Conservation (phyloP, 1,140 invertebrate genomes). For the Zaprionus inermis region DNA sequence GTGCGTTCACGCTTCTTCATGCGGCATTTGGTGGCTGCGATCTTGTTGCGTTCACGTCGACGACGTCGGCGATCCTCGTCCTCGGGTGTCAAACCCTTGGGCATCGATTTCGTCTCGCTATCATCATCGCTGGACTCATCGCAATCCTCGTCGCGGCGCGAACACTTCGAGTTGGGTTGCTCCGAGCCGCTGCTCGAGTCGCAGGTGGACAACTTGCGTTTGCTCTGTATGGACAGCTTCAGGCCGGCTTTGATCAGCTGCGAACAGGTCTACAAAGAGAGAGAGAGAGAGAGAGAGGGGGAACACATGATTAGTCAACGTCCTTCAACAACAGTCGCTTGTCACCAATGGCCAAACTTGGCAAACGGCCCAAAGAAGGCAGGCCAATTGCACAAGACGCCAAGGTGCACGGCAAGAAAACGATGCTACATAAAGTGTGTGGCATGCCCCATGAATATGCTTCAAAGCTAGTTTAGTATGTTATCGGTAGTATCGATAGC, state of each 20-base stretch:
- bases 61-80: constrained; percentile 94
- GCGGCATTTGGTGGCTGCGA: constrained; percentile 97
- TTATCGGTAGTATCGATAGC: no score
- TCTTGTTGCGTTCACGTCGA: constrained; percentile 95
- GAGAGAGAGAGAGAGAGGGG: constrained; percentile 20
- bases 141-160: constrained; percentile 73
- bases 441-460: neutral
- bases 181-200: constrained; percentile 85
- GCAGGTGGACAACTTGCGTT: constrained; percentile 90
- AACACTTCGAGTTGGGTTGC: constrained; percentile 84
- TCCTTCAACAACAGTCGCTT: constrained; percentile 60
- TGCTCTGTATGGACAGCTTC: constrained; percentile 95
- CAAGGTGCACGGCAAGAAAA: constrained; percentile 13
- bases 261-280: constrained; percentile 89
- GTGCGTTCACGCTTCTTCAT: constrained; percentile 96
- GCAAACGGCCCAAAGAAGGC: constrained; percentile 53
- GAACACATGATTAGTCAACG: constrained; percentile 36
- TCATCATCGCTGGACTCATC: constrained; percentile 79
- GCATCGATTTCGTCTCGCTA: constrained; percentile 68
- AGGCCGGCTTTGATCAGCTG: constrained; percentile 95
- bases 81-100: constrained; percentile 90
- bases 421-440: neutral
- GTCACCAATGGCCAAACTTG: constrained; percentile 71
- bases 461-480: no score
- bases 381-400: constrained; percentile 50